phyloP scores from a whole-genome alignment of 2,888 invertebrate genomes.

The Apotomis turbidana region DNA sequence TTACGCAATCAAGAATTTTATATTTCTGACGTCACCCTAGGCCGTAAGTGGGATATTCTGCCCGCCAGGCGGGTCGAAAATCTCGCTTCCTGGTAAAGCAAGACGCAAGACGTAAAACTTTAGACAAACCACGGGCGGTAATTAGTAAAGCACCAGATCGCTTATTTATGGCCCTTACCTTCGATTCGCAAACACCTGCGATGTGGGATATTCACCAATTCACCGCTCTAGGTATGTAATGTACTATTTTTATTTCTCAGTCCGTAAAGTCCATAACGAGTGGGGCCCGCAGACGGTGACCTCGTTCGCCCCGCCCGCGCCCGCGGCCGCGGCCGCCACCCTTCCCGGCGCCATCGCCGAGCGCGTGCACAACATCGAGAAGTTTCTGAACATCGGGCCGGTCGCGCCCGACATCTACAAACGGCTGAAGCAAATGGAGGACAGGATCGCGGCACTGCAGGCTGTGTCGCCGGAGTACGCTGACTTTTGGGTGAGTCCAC shows the following conservation, averaged over 20 bases:
- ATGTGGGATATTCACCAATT: no score
- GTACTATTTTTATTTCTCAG: slow-evolving; percentile 64
- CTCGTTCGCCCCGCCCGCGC: slow-evolving; percentile 49
- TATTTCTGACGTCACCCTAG: background rate
- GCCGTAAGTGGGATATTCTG: no score
- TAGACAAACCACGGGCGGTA: no score
- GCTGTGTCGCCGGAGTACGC: slow-evolving; percentile 92
- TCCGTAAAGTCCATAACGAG: slow-evolving; percentile 87
- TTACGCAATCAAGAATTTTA: background rate
- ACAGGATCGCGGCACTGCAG: slow-evolving; percentile 88
- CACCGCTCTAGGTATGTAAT: no score
- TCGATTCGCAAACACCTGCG: no score
- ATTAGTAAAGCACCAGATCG: no score
- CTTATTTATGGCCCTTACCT: no score
- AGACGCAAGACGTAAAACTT: no score
- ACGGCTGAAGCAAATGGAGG: slow-evolving; percentile 89
- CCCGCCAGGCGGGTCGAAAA: no score
- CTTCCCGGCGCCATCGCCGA: slow-evolving; percentile 86
- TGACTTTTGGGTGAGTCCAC: slow-evolving; percentile 83
- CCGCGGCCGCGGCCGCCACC: slow-evolving; percentile 39
- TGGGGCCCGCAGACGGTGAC: slow-evolving; percentile 86
- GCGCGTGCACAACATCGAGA: slow-evolving; percentile 86
- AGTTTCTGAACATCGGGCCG: slow-evolving; percentile 82
- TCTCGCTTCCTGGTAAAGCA: no score
- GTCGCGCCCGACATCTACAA: slow-evolving; percentile 86